Evolutionary conservation across 2,888 invertebrate genomes (phyloP).

Genomic region (Panzeria rudis): DNA sequence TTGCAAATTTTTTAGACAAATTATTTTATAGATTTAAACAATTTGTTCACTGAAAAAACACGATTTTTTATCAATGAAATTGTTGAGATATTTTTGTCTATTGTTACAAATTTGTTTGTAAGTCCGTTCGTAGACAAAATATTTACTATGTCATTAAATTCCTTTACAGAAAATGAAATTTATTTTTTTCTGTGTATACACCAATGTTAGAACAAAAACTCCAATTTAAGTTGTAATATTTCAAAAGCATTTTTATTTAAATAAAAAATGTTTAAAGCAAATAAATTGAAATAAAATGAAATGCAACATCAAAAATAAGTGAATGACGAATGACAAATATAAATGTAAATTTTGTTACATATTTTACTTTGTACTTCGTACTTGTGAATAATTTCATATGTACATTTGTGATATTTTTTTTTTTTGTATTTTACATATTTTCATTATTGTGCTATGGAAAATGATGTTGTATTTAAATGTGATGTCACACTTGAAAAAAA

Average conservation of each 20-base stretch:
- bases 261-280: conserved; percentile 21
- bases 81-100: no score
- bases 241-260: neutral
- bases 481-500: conserved; percentile 42
- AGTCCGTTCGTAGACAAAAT: no score
- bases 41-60: no score
- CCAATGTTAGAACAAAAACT: no score
- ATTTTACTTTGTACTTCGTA: conserved; percentile 11
- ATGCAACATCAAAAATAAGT: conserved; percentile 32
- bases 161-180: no score
- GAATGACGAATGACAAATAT: conserved; percentile 38
- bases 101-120: no score
- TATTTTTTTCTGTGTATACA: no score
- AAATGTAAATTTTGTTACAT: conserved; percentile 45
- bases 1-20: no score
- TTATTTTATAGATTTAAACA: no score
- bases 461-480: conserved; percentile 50
- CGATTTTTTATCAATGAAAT: no score
- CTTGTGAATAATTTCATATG: conserved; percentile 27
- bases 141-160: no score
- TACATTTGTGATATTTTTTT: conserved; percentile 2
- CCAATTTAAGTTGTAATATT: no score
- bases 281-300: conserved; percentile 40
- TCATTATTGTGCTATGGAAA: conserved; percentile 8
- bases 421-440: conserved; percentile 7